These are phyloP conservation scores for Polypedilum vanderplanki DNA, from an alignment of 1,140 invertebrate species.

Conservation along the genomic window DNA sequence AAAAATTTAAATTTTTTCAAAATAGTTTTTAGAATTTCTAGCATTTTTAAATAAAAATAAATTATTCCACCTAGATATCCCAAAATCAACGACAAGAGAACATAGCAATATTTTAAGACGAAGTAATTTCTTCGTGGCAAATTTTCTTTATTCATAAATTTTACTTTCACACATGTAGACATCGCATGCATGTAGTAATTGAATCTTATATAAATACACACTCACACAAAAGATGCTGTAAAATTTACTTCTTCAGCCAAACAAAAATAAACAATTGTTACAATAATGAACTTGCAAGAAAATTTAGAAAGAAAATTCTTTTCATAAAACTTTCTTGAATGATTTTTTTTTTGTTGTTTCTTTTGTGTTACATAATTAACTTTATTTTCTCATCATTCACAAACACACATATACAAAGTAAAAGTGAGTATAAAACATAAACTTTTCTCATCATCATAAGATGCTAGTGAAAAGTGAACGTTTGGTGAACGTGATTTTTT, in stretches of 20 bases:
- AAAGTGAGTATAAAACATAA: not conserved
- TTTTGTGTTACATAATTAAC: not conserved
- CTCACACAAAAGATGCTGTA: too few relatives aligned
- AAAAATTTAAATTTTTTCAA: too few relatives aligned
- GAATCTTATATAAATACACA: too few relatives aligned
- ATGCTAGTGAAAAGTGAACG: not conserved
- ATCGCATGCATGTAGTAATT: too few relatives aligned
- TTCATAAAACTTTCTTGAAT: too few relatives aligned
- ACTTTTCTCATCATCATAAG: slow-evolving; percentile 12
- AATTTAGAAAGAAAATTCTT: too few relatives aligned
- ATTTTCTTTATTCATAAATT: not conserved
- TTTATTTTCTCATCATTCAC: slow-evolving; percentile 7
- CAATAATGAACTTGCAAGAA: not conserved
- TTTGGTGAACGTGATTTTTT: too few relatives aligned
- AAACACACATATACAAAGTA: not conserved
- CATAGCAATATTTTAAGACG: not conserved
- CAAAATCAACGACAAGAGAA: too few relatives aligned
- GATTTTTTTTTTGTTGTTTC: not conserved
- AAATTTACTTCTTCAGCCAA: not conserved
- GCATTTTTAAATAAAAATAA: too few relatives aligned
- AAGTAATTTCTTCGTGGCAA: not conserved
- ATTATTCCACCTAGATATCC: too few relatives aligned
- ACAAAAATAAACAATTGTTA: not conserved
- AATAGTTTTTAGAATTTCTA: too few relatives aligned
- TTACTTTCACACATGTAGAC: too few relatives aligned